Base-by-base conservation (phyloP, 1,140 invertebrate genomes). In the Zaprionus ornatus region DNA sequence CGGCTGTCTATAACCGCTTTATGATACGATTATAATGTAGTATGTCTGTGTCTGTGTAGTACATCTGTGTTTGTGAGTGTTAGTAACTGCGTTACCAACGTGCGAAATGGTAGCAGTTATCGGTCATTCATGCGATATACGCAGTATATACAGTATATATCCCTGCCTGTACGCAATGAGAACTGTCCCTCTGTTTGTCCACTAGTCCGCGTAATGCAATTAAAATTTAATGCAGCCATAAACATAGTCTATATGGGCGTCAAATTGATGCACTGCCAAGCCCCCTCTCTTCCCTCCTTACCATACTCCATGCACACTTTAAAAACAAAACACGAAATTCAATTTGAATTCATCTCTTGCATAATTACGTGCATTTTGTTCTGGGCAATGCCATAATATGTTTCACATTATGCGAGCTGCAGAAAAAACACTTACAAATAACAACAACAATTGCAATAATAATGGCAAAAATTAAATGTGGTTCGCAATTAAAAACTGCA, bases 201-300 rank as follows among this genome's bases (percentile, higher is more conserved):
- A 80, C 71, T 66, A 59, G 50, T 52, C 21, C 75, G 67, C 57
- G 71, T 77, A 72, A 83, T 87, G 87, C 50, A 87, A 87, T 87
- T 77, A 82, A 83, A 87, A 71, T 70, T 74, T 76, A 77, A 82
- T 82, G 77, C 73, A 74, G 69, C 54, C 71, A 69, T 69, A 75
- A 72, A 77, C 56, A 77, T 40, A 65, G 62, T 52, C 56, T 45
- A 32, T 45, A 48, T 35, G 55, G 69, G 61, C 62, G 35, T 61
- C 37, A 61, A 76, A 61, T 61, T 76, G 69, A 76, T 73, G 32
- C 62, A 73, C 48, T 35, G 48, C 13, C 40, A 48, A 48, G 27
- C 2, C 4, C 1, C 6, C 15, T n/a, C 32, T 3, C 21, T 12
- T 4, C 3, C 62, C 15, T 6, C 7, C 7, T 32, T 45, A 40